Conservation (phyloP, 2,888 invertebrate species). For the Cancer borealis region DNA sequence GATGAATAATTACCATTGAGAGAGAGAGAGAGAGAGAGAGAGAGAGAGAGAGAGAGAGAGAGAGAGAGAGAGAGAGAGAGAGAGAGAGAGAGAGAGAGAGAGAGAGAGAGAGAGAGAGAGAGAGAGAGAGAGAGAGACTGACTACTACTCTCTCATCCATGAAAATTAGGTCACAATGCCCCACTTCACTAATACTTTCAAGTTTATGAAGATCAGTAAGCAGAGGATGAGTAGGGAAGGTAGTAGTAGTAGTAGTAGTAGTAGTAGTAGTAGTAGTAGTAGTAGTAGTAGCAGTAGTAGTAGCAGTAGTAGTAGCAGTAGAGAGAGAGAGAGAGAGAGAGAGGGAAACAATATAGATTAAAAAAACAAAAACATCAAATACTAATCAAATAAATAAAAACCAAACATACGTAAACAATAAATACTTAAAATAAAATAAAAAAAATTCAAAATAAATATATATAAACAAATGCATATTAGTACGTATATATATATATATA, state of each 20-base stretch:
- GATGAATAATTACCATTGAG: too few relatives aligned
- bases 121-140: neutral
- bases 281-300: neutral
- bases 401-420: neutral
- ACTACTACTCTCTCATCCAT: neutral
- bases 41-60: too few relatives aligned
- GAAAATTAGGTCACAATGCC: neutral
- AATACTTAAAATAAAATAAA: neutral
- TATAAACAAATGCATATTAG: slow-evolving; percentile 7
- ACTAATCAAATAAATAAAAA: neutral
- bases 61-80: too few relatives aligned
- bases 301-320: neutral
- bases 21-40: too few relatives aligned
- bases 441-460: slow-evolving; percentile 1
- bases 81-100: too few relatives aligned
- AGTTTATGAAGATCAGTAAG: too few relatives aligned
- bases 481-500: slow-evolving; percentile 58
- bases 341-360: neutral
- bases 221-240: neutral
- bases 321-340: neutral
- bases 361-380: too few relatives aligned
- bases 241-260: too few relatives aligned
- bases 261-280: neutral
- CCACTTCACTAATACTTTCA: neutral
- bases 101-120: neutral